Conservation (phyloP, 2,888 invertebrate species). For the Cataglyphis rosenhaueri region DNA sequence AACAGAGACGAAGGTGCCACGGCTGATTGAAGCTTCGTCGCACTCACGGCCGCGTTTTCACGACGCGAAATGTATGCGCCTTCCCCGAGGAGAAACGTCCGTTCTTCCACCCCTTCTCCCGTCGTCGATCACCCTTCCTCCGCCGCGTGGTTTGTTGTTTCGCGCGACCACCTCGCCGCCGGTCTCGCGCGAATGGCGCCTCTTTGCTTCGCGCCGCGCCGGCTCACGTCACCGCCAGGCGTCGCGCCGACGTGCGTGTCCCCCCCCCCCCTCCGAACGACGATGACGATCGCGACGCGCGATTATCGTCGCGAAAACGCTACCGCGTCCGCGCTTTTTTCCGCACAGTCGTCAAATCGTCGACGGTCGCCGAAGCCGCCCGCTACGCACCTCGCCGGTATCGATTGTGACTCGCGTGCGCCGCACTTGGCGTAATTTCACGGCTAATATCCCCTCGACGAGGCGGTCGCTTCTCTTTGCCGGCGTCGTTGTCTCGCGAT, state of each 20-base stretch:
- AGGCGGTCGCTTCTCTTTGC: conserved; percentile 49
- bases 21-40: not conserved
- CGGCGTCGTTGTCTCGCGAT: not conserved
- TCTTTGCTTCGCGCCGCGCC: not conserved
- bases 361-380: conserved; percentile 13
- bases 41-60: not conserved
- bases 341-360: conserved; percentile 19
- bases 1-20: not conserved
- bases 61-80: not conserved
- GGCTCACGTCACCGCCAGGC: conserved; percentile 9
- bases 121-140: not conserved
- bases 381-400: conserved; percentile 54
- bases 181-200: conserved; percentile 36
- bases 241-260: not conserved
- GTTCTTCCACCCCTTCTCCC: not conserved
- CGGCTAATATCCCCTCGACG: conserved; percentile 52
- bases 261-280: not conserved
- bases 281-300: conserved; percentile 23
- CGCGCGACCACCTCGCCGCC: conserved; percentile 41
- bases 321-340: not conserved
- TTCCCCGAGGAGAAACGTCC: conserved; percentile 1
- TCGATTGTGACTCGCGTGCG: conserved; percentile 68
- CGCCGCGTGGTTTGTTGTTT: conserved; percentile 34
- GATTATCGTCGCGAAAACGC: not conserved
- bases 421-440: conserved; percentile 64